phyloP scores from a whole-genome alignment of 2,113 vertebrate species.

The Panurus biarmicus region DNA sequence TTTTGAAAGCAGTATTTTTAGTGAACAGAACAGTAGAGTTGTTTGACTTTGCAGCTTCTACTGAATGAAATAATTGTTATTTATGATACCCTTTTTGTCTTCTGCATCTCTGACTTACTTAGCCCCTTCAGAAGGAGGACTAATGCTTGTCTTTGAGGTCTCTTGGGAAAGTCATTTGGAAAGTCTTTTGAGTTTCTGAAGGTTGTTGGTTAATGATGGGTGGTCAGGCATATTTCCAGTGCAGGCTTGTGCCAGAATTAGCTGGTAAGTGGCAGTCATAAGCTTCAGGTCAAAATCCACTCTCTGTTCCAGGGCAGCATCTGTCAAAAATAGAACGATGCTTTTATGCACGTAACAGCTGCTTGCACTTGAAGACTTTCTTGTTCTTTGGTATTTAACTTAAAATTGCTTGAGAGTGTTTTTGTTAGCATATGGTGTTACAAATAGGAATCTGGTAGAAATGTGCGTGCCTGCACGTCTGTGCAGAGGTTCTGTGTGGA shows the following conservation, averaged over 20 bases:
- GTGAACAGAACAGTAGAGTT: neutral
- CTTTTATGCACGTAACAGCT: constrained; percentile 38
- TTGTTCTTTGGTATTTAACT: constrained; percentile 46
- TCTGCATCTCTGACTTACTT: neutral
- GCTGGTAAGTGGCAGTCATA: neutral
- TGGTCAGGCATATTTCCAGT: neutral
- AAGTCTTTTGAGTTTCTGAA: neutral
- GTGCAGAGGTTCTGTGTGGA: neutral
- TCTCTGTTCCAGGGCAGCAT: neutral
- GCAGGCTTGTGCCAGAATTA: constrained; percentile 7
- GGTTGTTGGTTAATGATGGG: neutral
- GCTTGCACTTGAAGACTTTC: constrained; percentile 23
- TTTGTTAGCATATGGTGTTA: neutral
- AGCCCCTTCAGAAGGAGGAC: neutral
- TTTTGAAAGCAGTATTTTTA: neutral
- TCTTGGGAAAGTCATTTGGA: neutral
- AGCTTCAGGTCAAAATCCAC: neutral
- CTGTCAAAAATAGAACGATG: constrained; percentile 13
- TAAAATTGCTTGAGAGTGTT: neutral
- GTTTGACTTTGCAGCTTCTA: neutral
- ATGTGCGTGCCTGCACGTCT: neutral
- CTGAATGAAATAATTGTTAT: neutral
- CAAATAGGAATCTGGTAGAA: neutral
- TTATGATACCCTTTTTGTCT: neutral
- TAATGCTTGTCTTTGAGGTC: neutral